A percentile compares a stretch with the other conserved stretches of the same genome.
Conservation (phyloP, 92 coral and sea anemone genomes). For the Palythoa grandis region DNA sequence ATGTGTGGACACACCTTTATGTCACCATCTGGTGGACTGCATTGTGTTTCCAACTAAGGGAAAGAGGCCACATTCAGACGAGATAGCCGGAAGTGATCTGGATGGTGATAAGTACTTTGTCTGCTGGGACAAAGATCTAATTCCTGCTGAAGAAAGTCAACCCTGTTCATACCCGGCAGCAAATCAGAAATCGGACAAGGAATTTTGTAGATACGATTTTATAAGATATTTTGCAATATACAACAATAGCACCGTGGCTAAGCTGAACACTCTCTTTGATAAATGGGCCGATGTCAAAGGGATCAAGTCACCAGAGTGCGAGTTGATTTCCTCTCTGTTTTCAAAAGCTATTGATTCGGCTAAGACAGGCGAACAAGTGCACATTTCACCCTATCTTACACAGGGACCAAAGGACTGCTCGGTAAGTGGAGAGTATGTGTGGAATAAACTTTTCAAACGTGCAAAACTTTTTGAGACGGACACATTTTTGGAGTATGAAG, state of each 20-base stretch:
- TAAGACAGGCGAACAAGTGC: slow-evolving; percentile 83
- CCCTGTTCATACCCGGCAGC: slow-evolving; percentile 87
- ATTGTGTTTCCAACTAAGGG: slow-evolving; percentile 91
- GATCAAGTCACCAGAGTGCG: slow-evolving; percentile 74
- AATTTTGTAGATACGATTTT: slow-evolving; percentile 60
- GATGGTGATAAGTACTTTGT: slow-evolving; percentile 94
- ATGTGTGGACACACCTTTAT: slow-evolving; percentile 66
- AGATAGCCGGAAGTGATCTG: slow-evolving; percentile 93
- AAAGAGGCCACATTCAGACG: slow-evolving; percentile 87
- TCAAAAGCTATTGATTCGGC: slow-evolving; percentile 91
- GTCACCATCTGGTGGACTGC: slow-evolving; percentile 86
- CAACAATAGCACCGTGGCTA: slow-evolving; percentile 72
- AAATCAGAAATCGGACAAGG: slow-evolving; percentile 34
- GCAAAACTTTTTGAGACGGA: slow-evolving; percentile 70
- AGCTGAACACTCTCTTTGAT: slow-evolving; percentile 64
- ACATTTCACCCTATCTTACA: slow-evolving; percentile 52
- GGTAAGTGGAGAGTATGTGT: slow-evolving; percentile 62
- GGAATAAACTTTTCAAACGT: slow-evolving; percentile 71
- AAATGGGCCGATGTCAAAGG: slow-evolving; percentile 88
- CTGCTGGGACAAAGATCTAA: slow-evolving; percentile 85
- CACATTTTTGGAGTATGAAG: slow-evolving; percentile 32
- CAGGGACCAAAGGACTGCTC: slow-evolving; percentile 28
- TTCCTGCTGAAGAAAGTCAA: slow-evolving; percentile 54
- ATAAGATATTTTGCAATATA: slow-evolving; percentile 76
- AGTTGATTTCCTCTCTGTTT: slow-evolving; percentile 72